These are phyloP conservation scores for Desoria tigrina DNA, from an alignment of 2,888 invertebrate genomes.

Conservation along the genomic window DNA sequence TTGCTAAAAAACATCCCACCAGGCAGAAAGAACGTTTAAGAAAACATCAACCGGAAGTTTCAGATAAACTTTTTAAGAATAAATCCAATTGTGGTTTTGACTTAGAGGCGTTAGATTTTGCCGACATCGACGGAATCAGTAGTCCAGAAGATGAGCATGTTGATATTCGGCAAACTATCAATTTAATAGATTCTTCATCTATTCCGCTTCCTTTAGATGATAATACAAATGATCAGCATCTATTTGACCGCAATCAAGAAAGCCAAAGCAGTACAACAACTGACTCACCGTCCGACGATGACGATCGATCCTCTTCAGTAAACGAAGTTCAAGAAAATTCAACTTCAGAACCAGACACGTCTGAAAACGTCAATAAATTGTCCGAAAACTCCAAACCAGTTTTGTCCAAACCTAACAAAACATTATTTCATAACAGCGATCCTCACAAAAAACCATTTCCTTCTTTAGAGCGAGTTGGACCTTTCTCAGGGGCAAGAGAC, in stretches of 20 bases:
- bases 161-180: not conserved
- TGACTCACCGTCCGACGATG: slow-evolving; percentile 11
- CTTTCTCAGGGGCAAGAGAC: slow-evolving; percentile 70
- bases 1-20: slow-evolving; percentile 1
- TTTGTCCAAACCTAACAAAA: too few species aligned
- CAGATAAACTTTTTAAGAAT: not conserved
- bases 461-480: slow-evolving; percentile 64
- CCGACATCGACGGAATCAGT: slow-evolving; percentile 71
- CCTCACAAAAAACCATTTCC: slow-evolving; percentile 5
- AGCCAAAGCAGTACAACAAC: slow-evolving; percentile 8
- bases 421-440: not conserved
- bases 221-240: not conserved
- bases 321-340: slow-evolving; percentile 1
- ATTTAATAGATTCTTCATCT: not conserved
- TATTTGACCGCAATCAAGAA: slow-evolving; percentile 12
- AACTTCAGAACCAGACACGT: not conserved
- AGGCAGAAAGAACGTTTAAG: slow-evolving; percentile 20
- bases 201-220: not conserved
- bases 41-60: slow-evolving; percentile 13
- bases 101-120: slow-evolving; percentile 78
- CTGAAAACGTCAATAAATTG: slow-evolving; percentile 1
- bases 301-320: slow-evolving; percentile 5
- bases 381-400: too few species aligned
- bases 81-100: slow-evolving; percentile 57
- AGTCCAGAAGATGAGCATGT: slow-evolving; percentile 46